Evolutionary conservation across 2,797 vertebrate species (phyloP).

Genomic region (Scyliorhinus canicula): DNA sequence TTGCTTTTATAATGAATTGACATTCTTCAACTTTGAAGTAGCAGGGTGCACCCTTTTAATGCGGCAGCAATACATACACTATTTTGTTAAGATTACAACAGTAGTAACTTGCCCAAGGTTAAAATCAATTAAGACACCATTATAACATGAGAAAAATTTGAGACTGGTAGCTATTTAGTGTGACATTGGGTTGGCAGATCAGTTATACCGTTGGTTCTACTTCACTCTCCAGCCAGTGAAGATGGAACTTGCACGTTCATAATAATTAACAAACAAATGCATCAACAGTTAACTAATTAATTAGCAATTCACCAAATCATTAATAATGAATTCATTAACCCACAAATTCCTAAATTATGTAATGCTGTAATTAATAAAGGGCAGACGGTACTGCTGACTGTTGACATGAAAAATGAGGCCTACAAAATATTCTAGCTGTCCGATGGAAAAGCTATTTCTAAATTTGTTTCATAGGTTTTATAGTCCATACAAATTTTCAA

Average conservation of each 20-base stretch:
- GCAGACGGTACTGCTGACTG: background rate
- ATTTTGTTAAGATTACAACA: background rate
- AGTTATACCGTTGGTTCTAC: background rate
- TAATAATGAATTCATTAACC: background rate
- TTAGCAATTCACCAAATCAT: background rate
- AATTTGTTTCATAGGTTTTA: background rate
- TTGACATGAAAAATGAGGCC: background rate
- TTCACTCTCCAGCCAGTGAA: background rate
- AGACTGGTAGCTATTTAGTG: background rate
- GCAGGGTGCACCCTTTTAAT: constrained; percentile 21
- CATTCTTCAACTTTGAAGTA: constrained; percentile 22
- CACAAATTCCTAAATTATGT: background rate
- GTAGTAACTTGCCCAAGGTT: background rate
- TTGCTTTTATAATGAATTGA: constrained; percentile 33
- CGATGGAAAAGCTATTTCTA: background rate
- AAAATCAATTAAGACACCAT: background rate
- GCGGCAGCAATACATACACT: background rate
- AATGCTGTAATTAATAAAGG: background rate
- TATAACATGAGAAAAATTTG: background rate
- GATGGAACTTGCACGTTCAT: background rate
- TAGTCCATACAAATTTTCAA: background rate
- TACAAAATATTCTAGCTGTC: background rate
- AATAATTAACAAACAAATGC: background rate
- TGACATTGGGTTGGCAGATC: background rate
- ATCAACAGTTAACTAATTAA: background rate